Percentiles rank a stretch among this genome's conserved stretches.
These are phyloP conservation scores for Sprattus sprattus DNA, from an alignment of 2,113 vertebrate species.

Conservation along the genomic window DNA sequence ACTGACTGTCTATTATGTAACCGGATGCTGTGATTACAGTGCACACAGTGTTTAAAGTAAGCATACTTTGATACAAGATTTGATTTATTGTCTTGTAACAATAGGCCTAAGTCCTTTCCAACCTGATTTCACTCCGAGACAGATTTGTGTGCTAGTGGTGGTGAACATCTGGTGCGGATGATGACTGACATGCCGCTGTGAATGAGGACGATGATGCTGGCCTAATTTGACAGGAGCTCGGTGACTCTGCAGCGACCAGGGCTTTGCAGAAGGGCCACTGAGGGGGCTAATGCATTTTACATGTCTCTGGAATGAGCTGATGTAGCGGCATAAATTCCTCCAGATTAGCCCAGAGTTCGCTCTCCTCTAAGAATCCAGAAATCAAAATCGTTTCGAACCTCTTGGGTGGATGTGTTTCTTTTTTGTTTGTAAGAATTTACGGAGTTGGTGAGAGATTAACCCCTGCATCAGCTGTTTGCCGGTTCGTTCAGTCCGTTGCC, in stretches of 20 bases:
- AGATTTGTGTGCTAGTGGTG: not conserved
- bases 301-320: slow-evolving; percentile 1
- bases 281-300: not conserved
- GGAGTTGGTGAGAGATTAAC: not conserved
- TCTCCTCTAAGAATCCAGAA: not conserved
- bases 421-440: not conserved
- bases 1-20: not conserved
- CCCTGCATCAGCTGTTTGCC: not conserved
- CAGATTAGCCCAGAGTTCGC: not conserved
- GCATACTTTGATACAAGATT: not conserved
- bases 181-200: not conserved
- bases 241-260: not conserved
- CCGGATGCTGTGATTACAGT: not conserved
- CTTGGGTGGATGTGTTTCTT: not conserved
- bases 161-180: not conserved
- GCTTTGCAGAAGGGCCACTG: not conserved
- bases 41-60: not conserved
- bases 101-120: not conserved
- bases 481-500: not conserved
- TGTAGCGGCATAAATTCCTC: not conserved
- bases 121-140: not conserved
- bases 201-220: not conserved
- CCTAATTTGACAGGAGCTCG: not conserved
- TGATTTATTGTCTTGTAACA: not conserved
- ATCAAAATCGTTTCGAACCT: not conserved